Conservation (phyloP, 1,140 invertebrate species). For the Gonatopus flavifemur region DNA sequence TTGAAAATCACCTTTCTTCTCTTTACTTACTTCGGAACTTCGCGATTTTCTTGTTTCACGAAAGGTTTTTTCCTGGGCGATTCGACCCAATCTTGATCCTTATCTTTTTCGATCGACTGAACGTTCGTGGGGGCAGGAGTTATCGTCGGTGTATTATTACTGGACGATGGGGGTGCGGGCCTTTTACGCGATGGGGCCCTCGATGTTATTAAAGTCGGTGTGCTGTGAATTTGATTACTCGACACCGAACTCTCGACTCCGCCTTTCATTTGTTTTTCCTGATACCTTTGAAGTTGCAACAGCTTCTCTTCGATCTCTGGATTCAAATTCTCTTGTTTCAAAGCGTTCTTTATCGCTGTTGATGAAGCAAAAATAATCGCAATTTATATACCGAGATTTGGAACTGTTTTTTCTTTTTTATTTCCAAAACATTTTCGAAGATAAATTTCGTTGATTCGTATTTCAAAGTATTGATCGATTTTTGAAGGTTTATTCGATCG, state of each 20-base stretch:
- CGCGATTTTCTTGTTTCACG: constrained; percentile 48
- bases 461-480: too few relatives aligned
- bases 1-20: constrained; percentile 1
- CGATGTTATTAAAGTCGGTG: constrained; percentile 32
- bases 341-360: constrained; percentile 77
- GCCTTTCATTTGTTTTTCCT: constrained; percentile 76
- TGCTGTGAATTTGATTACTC: constrained; percentile 40
- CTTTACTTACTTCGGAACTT: constrained; percentile 40
- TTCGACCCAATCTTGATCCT: constrained; percentile 63
- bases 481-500: too few relatives aligned
- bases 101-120: constrained; percentile 48
- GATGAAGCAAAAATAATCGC: constrained; percentile 16
- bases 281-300: constrained; percentile 82
- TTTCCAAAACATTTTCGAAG: too few relatives aligned
- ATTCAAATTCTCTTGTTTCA: constrained; percentile 85
- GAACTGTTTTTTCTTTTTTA: too few relatives aligned
- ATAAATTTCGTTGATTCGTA: too few relatives aligned
- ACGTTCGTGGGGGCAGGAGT: constrained; percentile 27
- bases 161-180: constrained; percentile 35
- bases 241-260: constrained; percentile 43
- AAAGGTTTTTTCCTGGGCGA: constrained; percentile 55
- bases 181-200: constrained; percentile 48
- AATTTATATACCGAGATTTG: constrained; percentile 1
- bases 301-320: constrained; percentile 93
- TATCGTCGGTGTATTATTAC: constrained; percentile 25